Conservation (phyloP, 1,140 invertebrate species). For the Saxidomus purpurata region DNA sequence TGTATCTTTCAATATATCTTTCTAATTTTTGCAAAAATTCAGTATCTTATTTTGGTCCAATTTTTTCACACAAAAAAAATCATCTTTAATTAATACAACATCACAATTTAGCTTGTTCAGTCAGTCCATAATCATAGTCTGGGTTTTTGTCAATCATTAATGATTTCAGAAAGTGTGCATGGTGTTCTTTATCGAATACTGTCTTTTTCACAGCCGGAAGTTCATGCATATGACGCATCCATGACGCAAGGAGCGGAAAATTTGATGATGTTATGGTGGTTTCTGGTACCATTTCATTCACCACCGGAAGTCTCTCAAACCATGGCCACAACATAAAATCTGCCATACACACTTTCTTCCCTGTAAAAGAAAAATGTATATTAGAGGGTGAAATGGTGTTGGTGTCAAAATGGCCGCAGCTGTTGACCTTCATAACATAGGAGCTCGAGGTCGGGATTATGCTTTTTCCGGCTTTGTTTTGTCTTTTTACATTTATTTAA, state of each 20-base stretch:
- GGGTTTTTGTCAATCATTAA: conserved; percentile 55
- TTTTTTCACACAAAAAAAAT: too few species aligned
- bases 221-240: conserved; percentile 54
- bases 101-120: conserved; percentile 10
- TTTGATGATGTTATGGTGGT: conserved; percentile 30
- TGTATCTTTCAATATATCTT: too few species aligned
- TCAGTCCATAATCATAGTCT: conserved; percentile 65
- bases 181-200: conserved; percentile 45
- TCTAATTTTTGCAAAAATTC: too few species aligned
- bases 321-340: conserved; percentile 68
- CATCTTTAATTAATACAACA: too few species aligned
- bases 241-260: conserved; percentile 27
- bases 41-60: too few species aligned
- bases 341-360: conserved; percentile 63
- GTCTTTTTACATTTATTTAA: too few species aligned
- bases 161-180: conserved; percentile 51
- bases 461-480: too few species aligned
- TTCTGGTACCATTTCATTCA: conserved; percentile 56
- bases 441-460: too few species aligned
- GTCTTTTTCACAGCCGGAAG: conserved; percentile 60
- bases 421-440: too few species aligned
- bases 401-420: too few species aligned
- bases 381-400: too few species aligned
- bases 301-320: conserved; percentile 58
- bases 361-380: conserved; percentile 25